Evolutionary conservation across 1,140 invertebrate species (phyloP).

Genomic region (Brachionus koreanus): DNA sequence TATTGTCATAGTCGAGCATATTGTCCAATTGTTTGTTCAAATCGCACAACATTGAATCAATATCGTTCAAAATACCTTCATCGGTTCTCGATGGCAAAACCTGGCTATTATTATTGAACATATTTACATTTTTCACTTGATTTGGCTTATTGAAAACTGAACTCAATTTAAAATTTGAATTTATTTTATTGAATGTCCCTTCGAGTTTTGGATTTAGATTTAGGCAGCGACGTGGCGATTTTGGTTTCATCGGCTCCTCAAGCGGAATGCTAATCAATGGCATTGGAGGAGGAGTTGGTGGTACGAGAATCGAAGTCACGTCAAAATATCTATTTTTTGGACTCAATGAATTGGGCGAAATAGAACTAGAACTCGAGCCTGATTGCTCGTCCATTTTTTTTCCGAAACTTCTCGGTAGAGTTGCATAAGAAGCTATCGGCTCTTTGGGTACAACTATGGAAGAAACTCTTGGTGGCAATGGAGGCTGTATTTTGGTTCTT

Average conservation of each 20-base stretch:
- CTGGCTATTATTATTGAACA: background rate
- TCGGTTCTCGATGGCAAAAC: background rate
- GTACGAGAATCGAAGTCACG: conserved; percentile 10
- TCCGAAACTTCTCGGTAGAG: background rate
- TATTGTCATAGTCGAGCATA: conserved; percentile 43
- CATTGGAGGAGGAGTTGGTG: conserved; percentile 23
- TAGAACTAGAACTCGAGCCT: background rate
- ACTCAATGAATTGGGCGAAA: background rate
- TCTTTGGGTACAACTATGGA: conserved; percentile 46
- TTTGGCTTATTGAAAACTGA: conserved; percentile 17
- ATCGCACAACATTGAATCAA: conserved; percentile 43
- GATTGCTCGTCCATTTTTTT: background rate
- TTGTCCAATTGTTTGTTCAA: conserved; percentile 36
- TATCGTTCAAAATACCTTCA: conserved; percentile 41
- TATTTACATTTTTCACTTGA: background rate
- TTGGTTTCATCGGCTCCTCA: background rate
- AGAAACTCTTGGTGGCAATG: conserved; percentile 26
- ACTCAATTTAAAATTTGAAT: conserved; percentile 19
- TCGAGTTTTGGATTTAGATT: background rate
- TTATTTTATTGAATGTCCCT: conserved; percentile 12
- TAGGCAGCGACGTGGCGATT: background rate
- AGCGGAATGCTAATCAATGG: background rate
- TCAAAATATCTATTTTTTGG: background rate
- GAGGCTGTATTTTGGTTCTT: conserved; percentile 6
- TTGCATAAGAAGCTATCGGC: background rate